Evolutionary conservation across 2,888 invertebrate species (phyloP).

Genomic region (Siphlonurus alternatus): DNA sequence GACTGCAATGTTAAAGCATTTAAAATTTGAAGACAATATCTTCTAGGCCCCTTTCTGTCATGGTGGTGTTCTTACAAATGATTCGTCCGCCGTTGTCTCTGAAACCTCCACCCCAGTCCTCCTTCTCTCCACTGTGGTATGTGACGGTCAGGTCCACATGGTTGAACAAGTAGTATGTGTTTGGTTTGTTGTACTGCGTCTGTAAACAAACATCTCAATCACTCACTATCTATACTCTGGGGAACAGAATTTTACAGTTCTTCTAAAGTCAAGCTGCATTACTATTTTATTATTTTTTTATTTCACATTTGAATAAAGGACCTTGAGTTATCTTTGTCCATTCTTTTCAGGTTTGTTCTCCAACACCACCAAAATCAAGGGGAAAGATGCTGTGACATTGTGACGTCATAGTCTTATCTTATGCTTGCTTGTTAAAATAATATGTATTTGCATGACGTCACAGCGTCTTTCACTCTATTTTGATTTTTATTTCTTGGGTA

Average conservation of each 20-base stretch:
- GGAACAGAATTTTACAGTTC: neutral
- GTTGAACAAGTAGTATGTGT: conserved; percentile 86
- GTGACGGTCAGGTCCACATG: conserved; percentile 88
- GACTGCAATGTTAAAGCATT: no score
- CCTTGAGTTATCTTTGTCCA: no score
- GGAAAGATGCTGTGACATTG: no score
- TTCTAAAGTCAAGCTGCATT: conserved; percentile 2
- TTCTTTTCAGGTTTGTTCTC: no score
- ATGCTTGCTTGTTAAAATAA: no score
- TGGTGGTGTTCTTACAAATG: conserved; percentile 28
- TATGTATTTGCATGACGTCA: no score
- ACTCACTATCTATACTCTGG: neutral
- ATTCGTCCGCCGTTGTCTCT: conserved; percentile 77
- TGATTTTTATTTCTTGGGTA: no score
- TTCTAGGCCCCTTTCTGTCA: neutral
- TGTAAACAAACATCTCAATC: conserved; percentile 12
- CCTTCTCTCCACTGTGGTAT: conserved; percentile 75
- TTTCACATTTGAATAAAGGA: no score
- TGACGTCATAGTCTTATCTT: no score
- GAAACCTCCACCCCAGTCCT: conserved; percentile 73
- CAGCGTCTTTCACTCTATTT: no score
- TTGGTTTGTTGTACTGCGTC: conserved; percentile 35
- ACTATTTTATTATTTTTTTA: no score
- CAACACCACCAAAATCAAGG: no score
- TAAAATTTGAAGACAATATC: neutral